These are phyloP conservation scores for Trinorchestia longiramus DNA, from an alignment of 1,140 invertebrate species.

Conservation along the genomic window DNA sequence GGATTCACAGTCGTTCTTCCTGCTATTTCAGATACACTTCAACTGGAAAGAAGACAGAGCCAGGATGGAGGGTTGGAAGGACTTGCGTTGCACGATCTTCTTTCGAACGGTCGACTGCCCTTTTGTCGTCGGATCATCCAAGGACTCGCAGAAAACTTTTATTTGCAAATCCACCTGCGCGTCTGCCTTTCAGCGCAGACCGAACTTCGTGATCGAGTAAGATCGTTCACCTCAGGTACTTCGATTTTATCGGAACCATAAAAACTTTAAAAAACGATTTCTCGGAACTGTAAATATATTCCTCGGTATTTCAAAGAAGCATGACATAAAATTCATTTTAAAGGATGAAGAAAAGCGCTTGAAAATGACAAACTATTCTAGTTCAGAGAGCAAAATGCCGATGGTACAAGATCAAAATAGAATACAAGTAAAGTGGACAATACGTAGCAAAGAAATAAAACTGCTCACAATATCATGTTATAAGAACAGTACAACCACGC, in stretches of 20 bases:
- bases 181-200: constrained; percentile 1
- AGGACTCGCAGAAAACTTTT: constrained; percentile 20
- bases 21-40: constrained; percentile 45
- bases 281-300: background rate
- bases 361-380: background rate
- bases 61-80: background rate
- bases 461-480: too few species aligned
- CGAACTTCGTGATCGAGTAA: constrained; percentile 27
- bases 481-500: too few species aligned
- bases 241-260: background rate
- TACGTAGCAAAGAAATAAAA: too few species aligned
- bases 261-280: background rate
- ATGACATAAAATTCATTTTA: background rate
- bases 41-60: constrained; percentile 5
- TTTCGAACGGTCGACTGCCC: background rate
- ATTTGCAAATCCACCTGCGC: constrained; percentile 49
- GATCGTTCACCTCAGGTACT: constrained; percentile 31
- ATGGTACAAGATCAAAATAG: background rate
- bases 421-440: too few species aligned
- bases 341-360: background rate
- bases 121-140: constrained; percentile 20
- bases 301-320: background rate
- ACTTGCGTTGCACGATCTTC: constrained; percentile 43
- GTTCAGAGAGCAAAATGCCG: background rate
- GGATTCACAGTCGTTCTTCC: constrained; percentile 4